phyloP scores from a whole-genome alignment of 2,888 invertebrate species.

The Phytoseiulus persimilis region DNA sequence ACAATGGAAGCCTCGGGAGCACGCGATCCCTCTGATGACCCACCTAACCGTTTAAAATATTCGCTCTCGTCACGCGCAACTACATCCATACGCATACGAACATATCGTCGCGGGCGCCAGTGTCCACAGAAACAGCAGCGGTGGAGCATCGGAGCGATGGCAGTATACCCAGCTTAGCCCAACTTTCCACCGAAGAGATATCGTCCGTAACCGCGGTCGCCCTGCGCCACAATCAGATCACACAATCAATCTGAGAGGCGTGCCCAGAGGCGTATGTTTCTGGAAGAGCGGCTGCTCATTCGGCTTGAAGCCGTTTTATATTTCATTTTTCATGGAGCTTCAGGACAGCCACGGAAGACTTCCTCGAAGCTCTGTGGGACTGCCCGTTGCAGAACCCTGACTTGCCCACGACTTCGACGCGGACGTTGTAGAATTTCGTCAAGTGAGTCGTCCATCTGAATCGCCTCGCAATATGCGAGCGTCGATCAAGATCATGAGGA shows the following conservation, averaged over 20 bases:
- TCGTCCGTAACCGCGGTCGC: neutral
- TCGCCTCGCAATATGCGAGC: too few relatives aligned
- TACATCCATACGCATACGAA: neutral
- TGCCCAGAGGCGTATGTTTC: too few relatives aligned
- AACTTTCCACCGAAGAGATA: neutral
- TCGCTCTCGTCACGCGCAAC: neutral
- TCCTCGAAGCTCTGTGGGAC: too few relatives aligned
- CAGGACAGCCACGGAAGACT: too few relatives aligned
- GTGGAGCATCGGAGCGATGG: neutral
- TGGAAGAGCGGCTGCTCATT: too few relatives aligned
- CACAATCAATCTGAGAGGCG: neutral
- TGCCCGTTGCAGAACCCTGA: too few relatives aligned
- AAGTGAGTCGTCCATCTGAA: too few relatives aligned
- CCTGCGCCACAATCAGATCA: neutral
- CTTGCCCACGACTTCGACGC: too few relatives aligned
- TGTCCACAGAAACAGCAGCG: neutral
- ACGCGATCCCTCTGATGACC: neutral
- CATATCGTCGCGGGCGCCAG: neutral
- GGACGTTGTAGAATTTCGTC: too few relatives aligned
- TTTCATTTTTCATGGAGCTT: too few relatives aligned
- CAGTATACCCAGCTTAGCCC: neutral
- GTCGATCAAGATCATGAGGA: too few relatives aligned
- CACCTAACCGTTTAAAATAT: constrained; percentile 5
- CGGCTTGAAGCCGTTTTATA: too few relatives aligned
- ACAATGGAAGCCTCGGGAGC: neutral